Evolutionary conservation across 1,140 invertebrate species (phyloP).

Genomic region (Chelonus insularis): DNA sequence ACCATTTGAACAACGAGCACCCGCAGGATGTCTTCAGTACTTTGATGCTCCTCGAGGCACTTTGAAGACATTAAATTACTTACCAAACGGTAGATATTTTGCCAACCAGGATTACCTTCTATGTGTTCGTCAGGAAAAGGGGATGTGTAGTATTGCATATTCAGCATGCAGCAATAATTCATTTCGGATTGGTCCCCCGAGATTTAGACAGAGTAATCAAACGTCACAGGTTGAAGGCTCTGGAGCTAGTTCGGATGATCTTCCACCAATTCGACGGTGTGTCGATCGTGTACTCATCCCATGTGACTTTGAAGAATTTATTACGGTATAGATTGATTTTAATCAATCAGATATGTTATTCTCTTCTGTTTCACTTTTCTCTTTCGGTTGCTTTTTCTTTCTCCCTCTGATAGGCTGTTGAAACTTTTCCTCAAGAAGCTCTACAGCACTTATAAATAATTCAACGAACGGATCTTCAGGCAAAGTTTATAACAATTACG

Average conservation of each 20-base stretch:
- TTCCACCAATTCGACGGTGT: slow-evolving; percentile 60
- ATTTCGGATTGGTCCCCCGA: slow-evolving; percentile 70
- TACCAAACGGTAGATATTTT: slow-evolving; percentile 78
- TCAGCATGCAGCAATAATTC: slow-evolving; percentile 74
- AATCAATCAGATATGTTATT: background rate
- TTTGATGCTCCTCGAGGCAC: slow-evolving; percentile 65
- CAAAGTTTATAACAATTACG: slow-evolving; percentile 10
- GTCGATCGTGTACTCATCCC: slow-evolving; percentile 75
- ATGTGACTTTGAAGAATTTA: slow-evolving; percentile 80
- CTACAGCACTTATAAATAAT: slow-evolving; percentile 22
- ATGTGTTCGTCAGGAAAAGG: slow-evolving; percentile 72
- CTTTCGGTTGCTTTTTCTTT: background rate
- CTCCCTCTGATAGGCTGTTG: background rate
- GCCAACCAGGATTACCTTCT: slow-evolving; percentile 76
- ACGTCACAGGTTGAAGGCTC: slow-evolving; percentile 42
- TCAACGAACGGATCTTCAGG: slow-evolving; percentile 9
- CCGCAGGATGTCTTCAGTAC: slow-evolving; percentile 75
- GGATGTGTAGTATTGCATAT: slow-evolving; percentile 77
- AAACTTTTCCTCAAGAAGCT: background rate
- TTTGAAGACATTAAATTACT: slow-evolving; percentile 76
- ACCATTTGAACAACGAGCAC: slow-evolving; percentile 72
- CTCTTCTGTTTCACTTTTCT: slow-evolving; percentile 36
- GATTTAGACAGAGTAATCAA: slow-evolving; percentile 30
- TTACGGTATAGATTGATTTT: slow-evolving; percentile 57
- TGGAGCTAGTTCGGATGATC: slow-evolving; percentile 39